Percentiles rank a stretch among this genome's conserved stretches.
phyloP scores from a whole-genome alignment of 2,797 vertebrate genomes.

The Pangasius sanitwongsei region DNA sequence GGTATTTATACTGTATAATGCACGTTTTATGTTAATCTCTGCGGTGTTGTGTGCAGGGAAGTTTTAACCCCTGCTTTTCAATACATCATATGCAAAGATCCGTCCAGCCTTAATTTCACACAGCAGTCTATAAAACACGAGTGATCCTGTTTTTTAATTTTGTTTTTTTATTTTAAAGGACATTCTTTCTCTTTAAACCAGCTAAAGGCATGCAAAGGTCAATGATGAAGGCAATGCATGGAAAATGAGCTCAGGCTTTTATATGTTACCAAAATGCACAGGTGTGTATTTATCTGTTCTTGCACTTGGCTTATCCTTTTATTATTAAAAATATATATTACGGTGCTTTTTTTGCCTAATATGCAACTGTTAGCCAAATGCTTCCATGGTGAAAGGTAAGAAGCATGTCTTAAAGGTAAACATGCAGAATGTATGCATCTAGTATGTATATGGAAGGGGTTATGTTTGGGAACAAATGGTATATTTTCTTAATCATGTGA shows the following conservation, averaged over 20 bases:
- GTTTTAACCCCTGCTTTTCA: constrained; percentile 32
- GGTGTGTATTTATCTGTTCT: constrained; percentile 29
- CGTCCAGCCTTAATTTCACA: constrained; percentile 46
- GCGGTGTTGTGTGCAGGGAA: constrained; percentile 31
- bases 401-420: constrained; percentile 27
- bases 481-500: constrained; percentile 46
- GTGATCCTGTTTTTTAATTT: background rate
- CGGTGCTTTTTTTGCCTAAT: constrained; percentile 26
- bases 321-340: background rate
- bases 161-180: background rate
- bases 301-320: constrained; percentile 31
- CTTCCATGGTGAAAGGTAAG: constrained; percentile 24
- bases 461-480: constrained; percentile 42
- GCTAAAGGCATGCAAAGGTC: background rate
- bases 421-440: constrained; percentile 18
- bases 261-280: constrained; percentile 42
- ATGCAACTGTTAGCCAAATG: constrained; percentile 13
- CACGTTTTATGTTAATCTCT: background rate
- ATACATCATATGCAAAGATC: constrained; percentile 31
- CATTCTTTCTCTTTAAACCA: background rate
- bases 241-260: constrained; percentile 48
- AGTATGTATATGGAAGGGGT: constrained; percentile 14
- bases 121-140: background rate
- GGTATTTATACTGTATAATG: constrained; percentile 20
- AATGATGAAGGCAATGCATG: constrained; percentile 12